A percentile compares a stretch with the other conserved stretches of the same genome.
These are phyloP conservation scores for Falco naumanni DNA, from an alignment of 2,797 vertebrate species.

Conservation along the genomic window DNA sequence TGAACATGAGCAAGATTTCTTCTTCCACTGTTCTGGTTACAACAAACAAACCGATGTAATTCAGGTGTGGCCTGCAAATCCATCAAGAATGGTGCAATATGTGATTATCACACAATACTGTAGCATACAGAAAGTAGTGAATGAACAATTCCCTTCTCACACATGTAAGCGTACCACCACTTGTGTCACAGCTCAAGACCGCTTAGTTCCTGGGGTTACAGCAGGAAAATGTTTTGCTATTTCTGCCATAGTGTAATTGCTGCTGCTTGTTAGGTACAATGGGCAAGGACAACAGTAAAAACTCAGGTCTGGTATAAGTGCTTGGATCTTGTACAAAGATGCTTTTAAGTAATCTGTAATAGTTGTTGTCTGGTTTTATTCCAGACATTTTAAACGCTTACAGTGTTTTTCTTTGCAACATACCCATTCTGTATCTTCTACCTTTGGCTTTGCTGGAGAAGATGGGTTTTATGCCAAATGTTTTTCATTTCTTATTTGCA, in stretches of 20 bases:
- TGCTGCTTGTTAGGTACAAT: neutral
- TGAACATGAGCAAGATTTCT: neutral
- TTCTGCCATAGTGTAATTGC: neutral
- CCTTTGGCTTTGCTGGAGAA: slow-evolving; percentile 12
- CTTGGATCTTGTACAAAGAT: neutral
- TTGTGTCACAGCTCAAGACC: neutral
- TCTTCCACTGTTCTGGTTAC: neutral
- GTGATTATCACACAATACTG: neutral
- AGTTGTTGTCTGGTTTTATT: neutral
- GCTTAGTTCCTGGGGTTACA: neutral
- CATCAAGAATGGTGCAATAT: neutral
- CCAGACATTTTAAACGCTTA: neutral
- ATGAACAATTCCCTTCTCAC: neutral
- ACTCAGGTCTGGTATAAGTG: neutral
- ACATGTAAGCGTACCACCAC: no score
- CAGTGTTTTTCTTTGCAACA: neutral
- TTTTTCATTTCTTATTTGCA: slow-evolving; percentile 34
- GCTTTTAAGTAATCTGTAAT: neutral
- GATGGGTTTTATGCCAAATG: neutral
- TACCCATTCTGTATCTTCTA: neutral
- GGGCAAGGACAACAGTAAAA: neutral
- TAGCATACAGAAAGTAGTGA: neutral
- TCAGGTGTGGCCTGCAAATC: neutral
- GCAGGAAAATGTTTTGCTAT: neutral
- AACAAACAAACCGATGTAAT: neutral